Percentiles rank a stretch among this genome's conserved stretches.
Conservation (phyloP, 2,797 vertebrate species). For the Poeciliopsis turneri region DNA sequence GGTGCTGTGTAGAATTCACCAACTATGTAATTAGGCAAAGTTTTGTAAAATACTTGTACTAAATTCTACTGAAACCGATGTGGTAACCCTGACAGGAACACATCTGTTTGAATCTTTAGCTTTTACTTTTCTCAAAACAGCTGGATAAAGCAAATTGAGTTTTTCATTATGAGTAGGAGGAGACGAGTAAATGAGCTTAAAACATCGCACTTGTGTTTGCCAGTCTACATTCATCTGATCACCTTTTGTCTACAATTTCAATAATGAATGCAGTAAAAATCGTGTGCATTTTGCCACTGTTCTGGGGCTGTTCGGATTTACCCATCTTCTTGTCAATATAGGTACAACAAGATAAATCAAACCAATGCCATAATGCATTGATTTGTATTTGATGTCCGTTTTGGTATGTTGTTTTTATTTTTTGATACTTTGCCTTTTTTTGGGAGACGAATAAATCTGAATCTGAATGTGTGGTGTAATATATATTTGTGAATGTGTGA, state of each 20-base stretch:
- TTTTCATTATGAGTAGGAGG: background rate
- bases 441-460: no score
- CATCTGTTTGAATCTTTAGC: background rate
- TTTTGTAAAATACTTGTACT: background rate
- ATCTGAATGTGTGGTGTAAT: background rate
- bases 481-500: background rate
- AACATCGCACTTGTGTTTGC: background rate
- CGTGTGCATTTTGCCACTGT: background rate
- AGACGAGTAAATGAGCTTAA: background rate
- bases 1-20: background rate
- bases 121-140: background rate
- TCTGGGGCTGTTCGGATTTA: background rate
- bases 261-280: background rate
- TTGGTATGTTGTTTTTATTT: no score
- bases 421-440: no score
- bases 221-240: background rate
- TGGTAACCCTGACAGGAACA: background rate
- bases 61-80: background rate
- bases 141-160: background rate
- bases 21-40: background rate
- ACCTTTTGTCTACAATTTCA: background rate
- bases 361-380: no score
- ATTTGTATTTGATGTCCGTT: no score
- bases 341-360: no score
- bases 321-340: background rate